Evolutionary conservation across 2,888 invertebrate genomes (phyloP).

Genomic region (Dendrolimus pini): DNA sequence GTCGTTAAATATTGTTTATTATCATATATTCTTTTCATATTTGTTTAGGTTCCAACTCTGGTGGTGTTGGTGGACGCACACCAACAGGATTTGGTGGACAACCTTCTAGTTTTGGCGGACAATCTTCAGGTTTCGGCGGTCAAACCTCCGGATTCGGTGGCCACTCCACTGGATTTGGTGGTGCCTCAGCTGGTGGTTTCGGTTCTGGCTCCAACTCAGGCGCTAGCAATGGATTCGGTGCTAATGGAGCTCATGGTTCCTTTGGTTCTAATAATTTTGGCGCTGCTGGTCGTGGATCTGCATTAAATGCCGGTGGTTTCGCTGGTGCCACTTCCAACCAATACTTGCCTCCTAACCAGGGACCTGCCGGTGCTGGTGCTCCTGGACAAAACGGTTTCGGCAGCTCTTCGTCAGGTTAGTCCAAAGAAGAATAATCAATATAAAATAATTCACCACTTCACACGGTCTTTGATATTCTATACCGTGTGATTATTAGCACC

Average conservation of each 20-base stretch:
- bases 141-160: conserved; percentile 7
- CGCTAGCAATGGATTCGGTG: conserved; percentile 13
- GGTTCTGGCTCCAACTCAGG: conserved; percentile 13
- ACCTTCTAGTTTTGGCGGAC: background rate
- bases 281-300: conserved; percentile 11
- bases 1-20: too few relatives aligned
- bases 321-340: conserved; percentile 53
- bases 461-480: too few relatives aligned
- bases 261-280: conserved; percentile 21
- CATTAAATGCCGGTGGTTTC: conserved; percentile 22
- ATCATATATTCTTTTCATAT: too few relatives aligned
- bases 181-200: conserved; percentile 10
- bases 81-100: background rate
- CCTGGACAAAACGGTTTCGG: conserved; percentile 20
- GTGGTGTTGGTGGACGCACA: background rate
- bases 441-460: conserved; percentile 2
- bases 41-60: background rate
- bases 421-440: background rate
- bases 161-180: conserved; percentile 5
- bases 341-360: conserved; percentile 57
- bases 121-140: background rate
- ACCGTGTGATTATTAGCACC: too few relatives aligned
- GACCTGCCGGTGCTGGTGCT: conserved; percentile 29
- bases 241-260: conserved; percentile 13
- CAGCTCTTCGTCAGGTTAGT: conserved; percentile 20